Evolutionary conservation across 2,797 vertebrate genomes (phyloP).

Genomic region (Borostomias antarcticus): DNA sequence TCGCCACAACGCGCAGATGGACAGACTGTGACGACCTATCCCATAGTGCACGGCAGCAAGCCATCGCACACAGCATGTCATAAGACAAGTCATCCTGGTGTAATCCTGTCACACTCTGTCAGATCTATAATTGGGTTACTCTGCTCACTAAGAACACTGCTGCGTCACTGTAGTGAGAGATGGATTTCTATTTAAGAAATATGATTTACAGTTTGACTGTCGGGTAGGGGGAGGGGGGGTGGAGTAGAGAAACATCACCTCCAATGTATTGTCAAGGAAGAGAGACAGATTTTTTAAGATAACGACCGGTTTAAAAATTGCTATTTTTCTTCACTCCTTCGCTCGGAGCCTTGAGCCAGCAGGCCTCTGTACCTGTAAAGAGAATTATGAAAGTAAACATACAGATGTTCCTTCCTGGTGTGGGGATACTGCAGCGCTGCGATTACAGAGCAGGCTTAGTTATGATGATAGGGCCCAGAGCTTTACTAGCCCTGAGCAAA

Average conservation of each 20-base stretch:
- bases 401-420: conserved; percentile 77
- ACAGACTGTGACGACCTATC: not conserved
- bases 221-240: not conserved
- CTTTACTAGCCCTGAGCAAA: conserved; percentile 60
- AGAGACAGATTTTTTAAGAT: conserved; percentile 40
- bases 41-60: conserved; percentile 12
- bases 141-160: not conserved
- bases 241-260: not conserved
- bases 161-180: conserved; percentile 17
- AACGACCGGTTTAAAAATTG: conserved; percentile 55
- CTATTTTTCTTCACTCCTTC: conserved; percentile 41
- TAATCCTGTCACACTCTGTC: not conserved
- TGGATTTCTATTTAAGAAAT: not conserved
- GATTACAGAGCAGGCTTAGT: conserved; percentile 71
- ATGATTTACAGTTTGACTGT: too few relatives aligned
- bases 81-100: not conserved
- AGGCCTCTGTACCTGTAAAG: conserved; percentile 53
- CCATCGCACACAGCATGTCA: not conserved
- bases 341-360: conserved; percentile 43
- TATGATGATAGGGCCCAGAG: conserved; percentile 71
- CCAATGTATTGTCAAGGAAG: conserved; percentile 27
- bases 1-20: conserved; percentile 7
- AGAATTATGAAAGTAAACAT: conserved; percentile 73
- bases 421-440: conserved; percentile 32
- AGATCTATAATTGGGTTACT: not conserved